Evolutionary conservation across 2,113 vertebrate genomes (phyloP).

Genomic region (Australoheros scitulus): DNA sequence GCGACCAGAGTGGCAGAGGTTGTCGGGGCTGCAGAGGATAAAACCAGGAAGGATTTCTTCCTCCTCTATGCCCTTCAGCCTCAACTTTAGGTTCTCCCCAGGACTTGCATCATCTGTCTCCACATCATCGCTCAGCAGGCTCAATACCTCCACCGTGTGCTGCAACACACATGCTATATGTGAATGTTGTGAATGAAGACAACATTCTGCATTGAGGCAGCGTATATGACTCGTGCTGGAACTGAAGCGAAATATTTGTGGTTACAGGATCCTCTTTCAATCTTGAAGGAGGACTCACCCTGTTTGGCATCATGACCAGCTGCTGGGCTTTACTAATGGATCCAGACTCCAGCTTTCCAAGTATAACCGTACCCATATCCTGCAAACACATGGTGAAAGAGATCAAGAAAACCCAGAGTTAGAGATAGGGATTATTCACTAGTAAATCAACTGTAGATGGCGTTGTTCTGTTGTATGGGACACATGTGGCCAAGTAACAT

Average conservation of each 20-base stretch:
- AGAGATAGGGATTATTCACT: neutral
- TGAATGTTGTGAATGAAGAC: neutral
- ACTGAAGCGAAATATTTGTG: neutral
- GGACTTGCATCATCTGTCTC: slow-evolving; percentile 95
- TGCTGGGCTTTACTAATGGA: slow-evolving; percentile 97
- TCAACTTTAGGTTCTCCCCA: slow-evolving; percentile 96
- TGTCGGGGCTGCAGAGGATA: slow-evolving; percentile 96
- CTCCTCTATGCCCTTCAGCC: slow-evolving; percentile 98
- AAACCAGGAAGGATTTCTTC: slow-evolving; percentile 99
- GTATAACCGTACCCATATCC: slow-evolving; percentile 99
- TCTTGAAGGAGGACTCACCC: slow-evolving; percentile 80
- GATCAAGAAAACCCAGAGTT: neutral
- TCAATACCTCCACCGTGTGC: slow-evolving; percentile 98
- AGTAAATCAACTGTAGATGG: too few relatives aligned
- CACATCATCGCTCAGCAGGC: slow-evolving; percentile 96
- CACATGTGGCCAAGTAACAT: neutral
- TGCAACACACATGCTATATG: slow-evolving; percentile 58
- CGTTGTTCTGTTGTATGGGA: too few relatives aligned
- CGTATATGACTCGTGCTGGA: neutral
- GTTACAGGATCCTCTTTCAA: neutral
- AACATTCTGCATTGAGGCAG: neutral
- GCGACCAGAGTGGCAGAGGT: slow-evolving; percentile 97
- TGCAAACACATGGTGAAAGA: slow-evolving; percentile 50
- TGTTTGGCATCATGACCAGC: slow-evolving; percentile 99
- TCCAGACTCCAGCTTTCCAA: slow-evolving; percentile 97